phyloP scores from a whole-genome alignment of 2,797 vertebrate genomes.

The Picus viridis region DNA sequence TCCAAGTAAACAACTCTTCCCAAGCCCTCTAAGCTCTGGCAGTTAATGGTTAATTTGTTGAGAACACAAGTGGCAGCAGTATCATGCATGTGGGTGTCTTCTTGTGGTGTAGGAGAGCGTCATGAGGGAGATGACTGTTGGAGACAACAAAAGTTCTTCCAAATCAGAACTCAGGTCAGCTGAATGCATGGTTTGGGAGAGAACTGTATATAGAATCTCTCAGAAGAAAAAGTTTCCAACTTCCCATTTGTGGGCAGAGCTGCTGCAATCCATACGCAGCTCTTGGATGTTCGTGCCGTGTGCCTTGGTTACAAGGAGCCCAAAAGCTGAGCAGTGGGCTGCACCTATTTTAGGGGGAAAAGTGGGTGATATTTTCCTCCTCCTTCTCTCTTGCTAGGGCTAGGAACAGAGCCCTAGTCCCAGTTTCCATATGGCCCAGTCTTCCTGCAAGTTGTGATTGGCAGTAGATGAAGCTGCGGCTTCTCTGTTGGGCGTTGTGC shows the following conservation, averaged over 20 bases:
- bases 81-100: neutral
- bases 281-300: neutral
- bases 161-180: neutral
- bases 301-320: neutral
- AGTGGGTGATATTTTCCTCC: constrained; percentile 35
- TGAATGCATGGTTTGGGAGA: neutral
- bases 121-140: neutral
- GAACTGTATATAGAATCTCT: neutral
- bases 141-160: neutral
- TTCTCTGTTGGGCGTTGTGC: neutral
- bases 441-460: neutral
- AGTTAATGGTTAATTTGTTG: neutral
- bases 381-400: constrained; percentile 14
- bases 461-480: neutral
- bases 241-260: neutral
- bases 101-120: neutral
- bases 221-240: neutral
- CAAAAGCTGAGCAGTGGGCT: neutral
- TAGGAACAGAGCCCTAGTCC: constrained; percentile 10
- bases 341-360: constrained; percentile 31
- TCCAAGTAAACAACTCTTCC: neutral
- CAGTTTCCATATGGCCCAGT: neutral
- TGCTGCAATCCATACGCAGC: neutral
- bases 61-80: neutral
- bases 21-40: neutral